phyloP scores from a whole-genome alignment of 2,113 vertebrate genomes.

The Xenopus laevis region DNA sequence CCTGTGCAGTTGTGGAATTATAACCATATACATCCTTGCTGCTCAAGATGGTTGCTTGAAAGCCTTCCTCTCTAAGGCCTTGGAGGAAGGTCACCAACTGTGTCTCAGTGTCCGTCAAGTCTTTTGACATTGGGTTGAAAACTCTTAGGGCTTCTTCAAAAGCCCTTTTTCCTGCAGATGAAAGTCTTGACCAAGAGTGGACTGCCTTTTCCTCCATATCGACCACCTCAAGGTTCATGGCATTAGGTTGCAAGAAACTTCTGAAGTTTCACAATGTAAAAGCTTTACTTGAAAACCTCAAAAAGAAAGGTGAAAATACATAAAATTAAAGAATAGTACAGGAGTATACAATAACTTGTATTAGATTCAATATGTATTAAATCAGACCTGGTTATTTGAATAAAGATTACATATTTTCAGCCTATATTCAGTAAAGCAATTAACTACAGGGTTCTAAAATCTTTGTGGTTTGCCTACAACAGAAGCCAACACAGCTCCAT shows the following conservation, averaged over 20 bases:
- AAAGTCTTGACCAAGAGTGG: slow-evolving; percentile 82
- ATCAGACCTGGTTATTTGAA: too few relatives aligned
- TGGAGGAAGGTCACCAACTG: slow-evolving; percentile 81
- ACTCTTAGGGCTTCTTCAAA: slow-evolving; percentile 79
- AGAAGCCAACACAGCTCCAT: too few relatives aligned
- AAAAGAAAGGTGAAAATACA: slow-evolving; percentile 59
- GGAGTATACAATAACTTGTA: too few relatives aligned
- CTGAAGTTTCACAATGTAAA: slow-evolving; percentile 58
- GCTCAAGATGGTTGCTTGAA: slow-evolving; percentile 74
- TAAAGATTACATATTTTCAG: too few relatives aligned
- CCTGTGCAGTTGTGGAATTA: slow-evolving; percentile 71
- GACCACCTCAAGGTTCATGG: slow-evolving; percentile 76
- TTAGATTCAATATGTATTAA: too few relatives aligned
- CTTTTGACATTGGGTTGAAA: slow-evolving; percentile 82
- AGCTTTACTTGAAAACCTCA: slow-evolving; percentile 60
- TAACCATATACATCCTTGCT: slow-evolving; percentile 87
- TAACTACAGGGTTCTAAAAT: too few relatives aligned
- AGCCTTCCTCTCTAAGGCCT: slow-evolving; percentile 79
- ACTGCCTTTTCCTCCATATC: slow-evolving; percentile 81
- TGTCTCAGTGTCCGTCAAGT: slow-evolving; percentile 74
- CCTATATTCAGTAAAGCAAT: too few relatives aligned
- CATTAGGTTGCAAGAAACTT: slow-evolving; percentile 64
- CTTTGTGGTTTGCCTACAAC: too few relatives aligned
- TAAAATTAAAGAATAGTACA: too few relatives aligned
- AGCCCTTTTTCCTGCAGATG: slow-evolving; percentile 77